Base-by-base conservation (phyloP, 2,888 invertebrate species). In the Omphaloscelis lunosa region DNA sequence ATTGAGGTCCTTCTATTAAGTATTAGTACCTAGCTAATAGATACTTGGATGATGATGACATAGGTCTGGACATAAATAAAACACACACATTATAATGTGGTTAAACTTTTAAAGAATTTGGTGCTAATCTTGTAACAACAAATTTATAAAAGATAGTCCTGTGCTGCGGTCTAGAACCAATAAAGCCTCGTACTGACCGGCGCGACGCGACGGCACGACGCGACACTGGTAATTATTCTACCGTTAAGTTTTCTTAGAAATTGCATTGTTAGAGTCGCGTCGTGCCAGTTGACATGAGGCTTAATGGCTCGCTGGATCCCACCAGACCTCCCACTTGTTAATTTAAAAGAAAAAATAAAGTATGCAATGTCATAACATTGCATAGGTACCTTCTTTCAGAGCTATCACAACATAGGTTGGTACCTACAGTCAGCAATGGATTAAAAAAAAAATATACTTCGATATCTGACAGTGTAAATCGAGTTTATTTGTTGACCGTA, bases 401-500 rank as follows among this genome's bases (percentile, higher is more conserved):
- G 9, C 20, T 39, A 6, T 39, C 12, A 8, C 12, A 45, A 29
- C 23, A 12, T 6, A 29, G 3, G 17, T 68, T 67, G n/a, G 71
- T 69, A 41, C 12, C 11, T 12, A 29, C 29, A 17, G 17, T 23
- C 17, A 45, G 71, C 20, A 72, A 39, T 15, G 11, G 20, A 51
- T 23, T 51, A 39, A 72, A 39, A 69, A n/a, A n/a, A n/a, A n/a
- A n/a, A n/a, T n/a, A n/a, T n/a, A n/a, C n/a, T n/a, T n/a, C n/a
- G n/a, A n/a, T n/a, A 39, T 23, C 39, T 39, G 12, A 41, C 63
- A 65, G 2, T 20, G 6, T 4, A 41, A 23, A 48, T 41, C 23
- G 8, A 76, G 27, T 39, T 51, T 20, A 8, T 41, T 77, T 77
- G 20, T n/a, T 61, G 29, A 62, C 51, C 7, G 15, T 51, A 51